A percentile compares a stretch with the other conserved stretches of the same genome.
phyloP scores from a whole-genome alignment of 2,888 invertebrate genomes.

The Zaprionus lineosus region DNA sequence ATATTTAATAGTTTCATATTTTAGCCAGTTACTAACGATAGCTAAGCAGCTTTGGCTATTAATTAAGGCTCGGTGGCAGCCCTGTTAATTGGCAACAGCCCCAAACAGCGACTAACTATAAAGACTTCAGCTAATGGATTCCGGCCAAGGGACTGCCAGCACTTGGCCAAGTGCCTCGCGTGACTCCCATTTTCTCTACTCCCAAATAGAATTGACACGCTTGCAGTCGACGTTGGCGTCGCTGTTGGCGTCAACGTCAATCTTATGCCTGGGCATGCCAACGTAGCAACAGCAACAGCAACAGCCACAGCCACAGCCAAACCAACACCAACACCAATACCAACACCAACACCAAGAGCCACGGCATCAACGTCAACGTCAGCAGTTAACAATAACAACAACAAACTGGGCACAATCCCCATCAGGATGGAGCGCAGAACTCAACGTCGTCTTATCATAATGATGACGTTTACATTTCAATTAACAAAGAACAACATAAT shows the following conservation, averaged over 20 bases:
- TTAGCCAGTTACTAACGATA: too few relatives aligned
- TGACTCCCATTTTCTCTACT: neutral
- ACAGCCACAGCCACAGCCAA: neutral
- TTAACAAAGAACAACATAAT: slow-evolving; percentile 77
- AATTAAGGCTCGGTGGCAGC: too few relatives aligned
- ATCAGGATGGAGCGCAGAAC: slow-evolving; percentile 18
- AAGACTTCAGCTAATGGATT: neutral
- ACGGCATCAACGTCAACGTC: slow-evolving; percentile 19
- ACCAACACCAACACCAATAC: neutral
- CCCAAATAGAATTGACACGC: slow-evolving; percentile 37
- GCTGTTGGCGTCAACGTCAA: slow-evolving; percentile 2
- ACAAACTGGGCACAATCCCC: slow-evolving; percentile 13
- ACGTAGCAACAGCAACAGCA: neutral
- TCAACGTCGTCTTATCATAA: slow-evolving; percentile 67
- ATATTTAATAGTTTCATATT: too few relatives aligned
- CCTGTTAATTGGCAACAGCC: too few relatives aligned
- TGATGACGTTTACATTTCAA: slow-evolving; percentile 79
- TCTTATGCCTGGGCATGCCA: slow-evolving; percentile 11
- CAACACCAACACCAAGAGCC: neutral
- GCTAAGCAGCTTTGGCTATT: too few relatives aligned
- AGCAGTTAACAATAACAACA: slow-evolving; percentile 9
- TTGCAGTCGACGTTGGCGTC: slow-evolving; percentile 28
- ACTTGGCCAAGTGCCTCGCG: slow-evolving; percentile 12
- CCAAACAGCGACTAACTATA: neutral
- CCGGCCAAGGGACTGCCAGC: slow-evolving; percentile 8